Base-by-base conservation (phyloP, 2,797 vertebrate species). In the Ptychadena robeensis region DNA sequence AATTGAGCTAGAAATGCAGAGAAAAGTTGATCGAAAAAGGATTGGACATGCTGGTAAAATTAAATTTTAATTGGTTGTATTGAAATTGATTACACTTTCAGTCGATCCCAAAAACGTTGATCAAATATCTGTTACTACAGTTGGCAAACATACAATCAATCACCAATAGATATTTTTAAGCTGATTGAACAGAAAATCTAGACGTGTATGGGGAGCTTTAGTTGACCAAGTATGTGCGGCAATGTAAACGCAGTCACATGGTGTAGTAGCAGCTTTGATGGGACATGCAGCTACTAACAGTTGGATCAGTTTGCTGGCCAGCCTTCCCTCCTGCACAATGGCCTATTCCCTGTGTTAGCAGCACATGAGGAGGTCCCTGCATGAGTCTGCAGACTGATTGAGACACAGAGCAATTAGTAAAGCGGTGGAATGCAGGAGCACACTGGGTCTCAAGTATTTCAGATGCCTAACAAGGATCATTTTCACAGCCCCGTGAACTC, bases 381-480 rank as follows among this genome's bases (percentile, higher is more conserved):
- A 27, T 69, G 77, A 67, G 38, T 57, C 48, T 61, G 27, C 77
- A 80, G 53, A 38, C 57, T 72, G 68, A 38, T 44, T 63, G 35
- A 71, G 78, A 71, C 44, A 61, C 18, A 27, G 18, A 80, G 68
- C 67, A 71, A 71, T 77, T 70, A 64, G 44, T 40, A 34, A 4
- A 38, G 22, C 25, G 28, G 67, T 44, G 74, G 57, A 78, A 72
- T 59, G 67, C 81, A 57, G 59, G 68, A 35, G 40, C 81, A 66
- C 57, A 65, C 57, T 48, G 81, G 8, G 35, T 35, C 53, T 71
- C 38, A 44, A 77, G 73, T 71, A 65, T 72, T 82, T 77, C 25
- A 72, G 30, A 78, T 65, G 74, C 67, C 38, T 72, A 83, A 72
- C 74, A 8, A 78, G 74, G 74, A 83, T 83, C 74, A 48, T 72